Evolutionary conservation across 2,888 invertebrate species (phyloP), one percentile per base, ranked within the genome.

Genomic region (Ectemnius continuus): DNA sequence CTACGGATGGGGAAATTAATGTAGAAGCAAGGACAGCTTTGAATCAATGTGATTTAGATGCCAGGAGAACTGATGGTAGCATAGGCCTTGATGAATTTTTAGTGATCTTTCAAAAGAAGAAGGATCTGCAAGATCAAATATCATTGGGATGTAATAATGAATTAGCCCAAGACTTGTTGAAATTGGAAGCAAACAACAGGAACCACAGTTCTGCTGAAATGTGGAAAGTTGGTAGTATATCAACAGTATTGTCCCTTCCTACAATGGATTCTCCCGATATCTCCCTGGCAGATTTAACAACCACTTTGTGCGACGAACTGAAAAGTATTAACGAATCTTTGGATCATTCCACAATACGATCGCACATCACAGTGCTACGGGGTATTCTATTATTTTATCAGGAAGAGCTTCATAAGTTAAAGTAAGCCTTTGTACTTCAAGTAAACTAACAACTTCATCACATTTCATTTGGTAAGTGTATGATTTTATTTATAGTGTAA

Each of bases 141-240:
- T 80, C 78, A 8, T 66, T 85, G 26, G 84, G 82, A 48, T 87
- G 87, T 83, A 84, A 82, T 61, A 82, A 83, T 59, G 82, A 82
- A 56, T 76, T 81, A 59, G 71, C 79, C 28, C 81, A 78, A 20
- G 84, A 86, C 59, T 74, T 84, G 63, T 78, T 76, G 23, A 87
- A 86, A 76, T 75, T 80, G 52, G 82, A 87, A 18, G 73, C 76
- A 60, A 78, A 80, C 5, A 62, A 36, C 23, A 62, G 64, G 47
- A 85, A 79, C 59, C 84, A 83, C 26, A 81, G 92, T 18, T 92
- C 96, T 58, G 91, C 94, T 56, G 95, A 95, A 81, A 93, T 95
- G 87, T 96, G 96, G 95, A 95, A 95, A 89, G 94, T 96, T 70
- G 91, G 92, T 60, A 93, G 94, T 59, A 93, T 95, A 18, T 93